Conservation (phyloP, 2,797 vertebrate species). For the Chelidonichthys spinosus region DNA sequence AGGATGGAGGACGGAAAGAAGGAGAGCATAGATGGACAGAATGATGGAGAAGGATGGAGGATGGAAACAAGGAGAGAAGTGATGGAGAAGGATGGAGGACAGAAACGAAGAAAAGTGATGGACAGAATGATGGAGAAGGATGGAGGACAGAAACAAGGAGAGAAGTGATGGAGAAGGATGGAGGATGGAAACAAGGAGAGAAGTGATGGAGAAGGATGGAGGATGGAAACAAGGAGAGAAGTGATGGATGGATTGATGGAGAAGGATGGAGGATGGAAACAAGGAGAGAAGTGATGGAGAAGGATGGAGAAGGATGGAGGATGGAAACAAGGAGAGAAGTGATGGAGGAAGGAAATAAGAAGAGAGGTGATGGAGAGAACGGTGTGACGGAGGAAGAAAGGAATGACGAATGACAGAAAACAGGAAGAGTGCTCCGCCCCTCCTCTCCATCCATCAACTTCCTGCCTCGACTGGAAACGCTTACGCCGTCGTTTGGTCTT, state of each 20-base stretch:
- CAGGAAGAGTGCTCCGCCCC: constrained; percentile 16
- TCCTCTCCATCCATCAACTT: constrained; percentile 66
- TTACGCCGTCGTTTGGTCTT: constrained; percentile 48
- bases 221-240: constrained; percentile 18
- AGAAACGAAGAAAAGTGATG: too few relatives aligned
- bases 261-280: constrained; percentile 20
- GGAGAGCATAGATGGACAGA: constrained; percentile 36
- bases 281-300: constrained; percentile 34
- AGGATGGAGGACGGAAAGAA: constrained; percentile 18
- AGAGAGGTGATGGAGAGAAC: neutral
- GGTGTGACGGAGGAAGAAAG: constrained; percentile 38
- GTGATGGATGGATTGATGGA: constrained; percentile 23
- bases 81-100: too few relatives aligned
- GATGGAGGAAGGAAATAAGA: constrained; percentile 17
- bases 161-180: neutral
- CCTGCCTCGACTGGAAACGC: constrained; percentile 59
- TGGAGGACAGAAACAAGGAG: neutral
- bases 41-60: constrained; percentile 24
- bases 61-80: constrained; percentile 1
- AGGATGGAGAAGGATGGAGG: neutral
- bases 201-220: neutral
- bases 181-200: constrained; percentile 12
- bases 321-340: constrained; percentile 1
- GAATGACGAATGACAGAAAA: constrained; percentile 21
- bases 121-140: neutral